These are phyloP conservation scores for Coleophora deauratella DNA, from an alignment of 2,888 invertebrate genomes.

Conservation along the genomic window DNA sequence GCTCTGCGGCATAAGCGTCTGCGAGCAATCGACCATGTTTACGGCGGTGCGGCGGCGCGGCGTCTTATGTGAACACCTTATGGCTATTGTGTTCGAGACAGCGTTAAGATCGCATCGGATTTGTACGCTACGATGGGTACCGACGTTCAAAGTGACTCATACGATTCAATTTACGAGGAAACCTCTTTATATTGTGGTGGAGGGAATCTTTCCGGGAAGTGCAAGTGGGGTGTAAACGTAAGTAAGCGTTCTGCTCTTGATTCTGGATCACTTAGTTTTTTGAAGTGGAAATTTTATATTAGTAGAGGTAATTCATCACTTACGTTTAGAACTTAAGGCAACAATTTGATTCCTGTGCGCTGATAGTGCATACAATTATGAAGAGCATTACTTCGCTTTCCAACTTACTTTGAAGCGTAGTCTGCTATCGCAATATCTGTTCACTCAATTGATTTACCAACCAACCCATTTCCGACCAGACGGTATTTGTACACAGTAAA, in stretches of 20 bases:
- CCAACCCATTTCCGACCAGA: slow-evolving; percentile 26
- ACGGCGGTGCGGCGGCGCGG: slow-evolving; percentile 28
- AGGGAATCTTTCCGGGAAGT: no score
- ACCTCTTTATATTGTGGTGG: background rate
- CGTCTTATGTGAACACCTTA: slow-evolving; percentile 23
- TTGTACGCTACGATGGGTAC: slow-evolving; percentile 3
- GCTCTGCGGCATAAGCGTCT: slow-evolving; percentile 24
- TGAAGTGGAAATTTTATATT: no score
- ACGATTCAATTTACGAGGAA: background rate
- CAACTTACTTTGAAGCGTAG: slow-evolving; percentile 33
- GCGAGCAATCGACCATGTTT: slow-evolving; percentile 31
- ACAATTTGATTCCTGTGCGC: no score
- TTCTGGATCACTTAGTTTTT: background rate
- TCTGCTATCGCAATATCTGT: slow-evolving; percentile 30
- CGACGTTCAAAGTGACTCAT: slow-evolving; percentile 1
- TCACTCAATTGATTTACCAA: slow-evolving; percentile 45
- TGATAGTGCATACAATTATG: no score
- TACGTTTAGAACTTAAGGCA: no score
- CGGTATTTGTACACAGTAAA: background rate
- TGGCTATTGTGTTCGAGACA: slow-evolving; percentile 23
- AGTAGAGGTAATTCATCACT: no score
- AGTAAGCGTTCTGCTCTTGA: background rate
- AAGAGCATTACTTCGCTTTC: slow-evolving; percentile 36
- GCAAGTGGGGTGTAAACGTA: no score
- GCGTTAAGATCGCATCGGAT: slow-evolving; percentile 7